phyloP scores from a whole-genome alignment of 2,113 vertebrate species.

The Meles meles region DNA sequence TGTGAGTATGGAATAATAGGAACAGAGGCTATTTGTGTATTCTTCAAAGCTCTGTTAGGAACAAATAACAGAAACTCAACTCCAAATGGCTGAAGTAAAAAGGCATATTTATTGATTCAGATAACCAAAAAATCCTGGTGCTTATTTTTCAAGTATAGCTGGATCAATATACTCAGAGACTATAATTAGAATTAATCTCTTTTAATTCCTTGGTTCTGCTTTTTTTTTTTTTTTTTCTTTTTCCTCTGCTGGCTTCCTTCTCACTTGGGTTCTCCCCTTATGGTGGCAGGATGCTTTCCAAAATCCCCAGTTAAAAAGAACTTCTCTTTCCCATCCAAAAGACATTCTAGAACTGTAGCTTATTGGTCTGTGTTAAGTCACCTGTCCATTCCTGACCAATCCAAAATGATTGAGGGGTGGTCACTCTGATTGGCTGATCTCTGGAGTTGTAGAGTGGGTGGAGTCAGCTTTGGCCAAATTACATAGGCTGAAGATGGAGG shows the following conservation, averaged over 20 bases:
- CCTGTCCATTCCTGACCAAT: background rate
- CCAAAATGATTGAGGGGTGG: background rate
- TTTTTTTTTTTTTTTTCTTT: background rate
- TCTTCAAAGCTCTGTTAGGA: conserved; percentile 27
- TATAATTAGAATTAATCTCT: background rate
- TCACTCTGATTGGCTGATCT: background rate
- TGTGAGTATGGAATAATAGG: background rate
- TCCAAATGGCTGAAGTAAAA: conserved; percentile 15
- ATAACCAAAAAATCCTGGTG: background rate
- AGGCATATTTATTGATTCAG: background rate
- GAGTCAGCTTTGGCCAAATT: background rate
- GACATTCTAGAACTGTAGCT: background rate
- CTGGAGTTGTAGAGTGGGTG: background rate
- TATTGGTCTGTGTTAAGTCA: background rate
- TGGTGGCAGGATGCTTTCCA: conserved; percentile 11
- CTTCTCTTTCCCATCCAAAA: background rate
- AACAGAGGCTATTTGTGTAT: background rate
- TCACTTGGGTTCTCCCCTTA: background rate
- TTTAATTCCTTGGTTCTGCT: background rate
- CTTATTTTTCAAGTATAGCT: background rate
- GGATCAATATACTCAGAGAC: background rate
- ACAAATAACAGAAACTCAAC: conserved; percentile 20
- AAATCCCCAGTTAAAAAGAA: background rate
- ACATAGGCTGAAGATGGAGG: background rate
- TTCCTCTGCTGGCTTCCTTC: background rate